A percentile compares a stretch with the other conserved stretches of the same genome.
Conservation (phyloP, 2,113 vertebrate species). For the Athene noctua region DNA sequence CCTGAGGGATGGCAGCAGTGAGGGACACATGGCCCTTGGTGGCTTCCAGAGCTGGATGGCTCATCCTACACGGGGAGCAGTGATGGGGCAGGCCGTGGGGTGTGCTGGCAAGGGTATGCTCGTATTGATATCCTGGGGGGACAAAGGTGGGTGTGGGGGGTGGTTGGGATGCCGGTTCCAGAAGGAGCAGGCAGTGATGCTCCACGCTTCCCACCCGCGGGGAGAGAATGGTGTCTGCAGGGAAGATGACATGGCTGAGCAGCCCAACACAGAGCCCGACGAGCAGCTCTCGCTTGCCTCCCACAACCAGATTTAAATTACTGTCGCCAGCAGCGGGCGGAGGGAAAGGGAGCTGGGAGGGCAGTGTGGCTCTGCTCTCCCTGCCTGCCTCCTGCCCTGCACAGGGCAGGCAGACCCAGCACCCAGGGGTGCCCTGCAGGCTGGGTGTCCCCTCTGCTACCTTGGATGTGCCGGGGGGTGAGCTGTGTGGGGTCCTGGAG, state of each 20-base stretch:
- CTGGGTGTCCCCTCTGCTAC: background rate
- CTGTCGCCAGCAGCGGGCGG: background rate
- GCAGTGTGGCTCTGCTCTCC: background rate
- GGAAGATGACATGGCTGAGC: conserved; percentile 66
- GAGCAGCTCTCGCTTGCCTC: conserved; percentile 4
- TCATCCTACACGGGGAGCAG: fast-evolving
- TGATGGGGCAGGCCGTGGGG: fast-evolving
- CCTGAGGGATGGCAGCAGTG: background rate
- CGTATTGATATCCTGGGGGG: background rate
- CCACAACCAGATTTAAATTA: conserved; percentile 16
- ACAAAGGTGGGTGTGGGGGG: fast-evolving
- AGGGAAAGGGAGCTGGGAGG: background rate
- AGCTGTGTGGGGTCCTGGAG: background rate
- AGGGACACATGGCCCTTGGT: background rate
- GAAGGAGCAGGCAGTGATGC: background rate
- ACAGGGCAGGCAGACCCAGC: background rate
- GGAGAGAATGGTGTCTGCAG: conserved; percentile 57
- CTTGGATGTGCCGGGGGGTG: background rate
- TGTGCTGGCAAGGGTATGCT: background rate
- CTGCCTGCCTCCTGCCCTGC: background rate
- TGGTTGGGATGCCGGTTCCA: background rate
- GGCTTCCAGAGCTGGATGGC: background rate
- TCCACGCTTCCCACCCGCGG: conserved; percentile 50
- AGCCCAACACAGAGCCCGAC: conserved; percentile 45
- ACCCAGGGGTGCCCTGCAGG: background rate